These are phyloP conservation scores for Tenebrosternarchus preto DNA, from an alignment of 2,113 vertebrate genomes.

Conservation along the genomic window DNA sequence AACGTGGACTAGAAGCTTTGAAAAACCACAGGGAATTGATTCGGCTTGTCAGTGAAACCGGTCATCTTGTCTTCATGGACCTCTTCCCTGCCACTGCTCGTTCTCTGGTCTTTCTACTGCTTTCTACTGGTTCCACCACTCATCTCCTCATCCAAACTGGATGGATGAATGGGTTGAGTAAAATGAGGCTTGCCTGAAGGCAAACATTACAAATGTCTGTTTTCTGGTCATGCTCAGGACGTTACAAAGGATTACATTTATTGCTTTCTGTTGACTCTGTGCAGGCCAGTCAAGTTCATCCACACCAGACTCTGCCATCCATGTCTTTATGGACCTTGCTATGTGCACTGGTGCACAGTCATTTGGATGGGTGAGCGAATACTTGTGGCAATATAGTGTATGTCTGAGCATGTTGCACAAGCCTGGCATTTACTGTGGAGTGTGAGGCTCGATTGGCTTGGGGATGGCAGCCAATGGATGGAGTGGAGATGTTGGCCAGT, in stretches of 20 bases:
- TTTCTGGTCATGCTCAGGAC: background rate
- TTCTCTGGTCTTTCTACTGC: background rate
- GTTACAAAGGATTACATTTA: background rate
- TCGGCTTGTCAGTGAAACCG: slow-evolving; percentile 23
- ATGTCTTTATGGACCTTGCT: too few species aligned
- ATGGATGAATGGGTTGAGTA: background rate
- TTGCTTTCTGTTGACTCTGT: background rate
- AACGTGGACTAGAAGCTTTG: background rate
- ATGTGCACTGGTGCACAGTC: too few species aligned
- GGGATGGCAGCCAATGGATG: too few species aligned
- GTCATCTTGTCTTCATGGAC: background rate
- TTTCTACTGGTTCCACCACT: background rate
- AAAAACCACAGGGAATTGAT: background rate
- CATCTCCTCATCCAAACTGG: background rate
- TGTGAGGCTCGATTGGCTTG: too few species aligned
- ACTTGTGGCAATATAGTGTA: too few species aligned
- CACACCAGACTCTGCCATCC: too few species aligned
- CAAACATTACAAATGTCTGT: background rate
- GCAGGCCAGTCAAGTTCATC: too few species aligned
- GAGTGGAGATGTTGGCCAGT: too few species aligned
- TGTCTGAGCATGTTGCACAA: too few species aligned
- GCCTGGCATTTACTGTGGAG: too few species aligned
- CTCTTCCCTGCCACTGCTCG: background rate
- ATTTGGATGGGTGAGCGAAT: too few species aligned
- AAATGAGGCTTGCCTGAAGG: background rate